Evolutionary conservation across 2,113 vertebrate genomes (phyloP).

Genomic region (Stomatorhinus ivindoensis): DNA sequence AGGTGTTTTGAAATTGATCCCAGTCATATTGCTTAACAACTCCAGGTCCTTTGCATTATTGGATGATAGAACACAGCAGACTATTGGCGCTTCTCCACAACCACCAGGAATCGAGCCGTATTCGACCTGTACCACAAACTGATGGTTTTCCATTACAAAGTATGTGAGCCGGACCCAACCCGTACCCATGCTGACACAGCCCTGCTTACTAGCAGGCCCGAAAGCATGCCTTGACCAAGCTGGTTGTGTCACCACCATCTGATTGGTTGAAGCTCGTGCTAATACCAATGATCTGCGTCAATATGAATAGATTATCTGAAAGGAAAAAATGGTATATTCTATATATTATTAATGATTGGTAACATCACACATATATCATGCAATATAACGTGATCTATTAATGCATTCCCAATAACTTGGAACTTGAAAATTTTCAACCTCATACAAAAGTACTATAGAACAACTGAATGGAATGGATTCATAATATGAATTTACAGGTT

Average conservation of each 20-base stretch:
- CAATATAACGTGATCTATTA: too few species aligned
- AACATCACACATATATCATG: background rate
- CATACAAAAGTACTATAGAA: too few species aligned
- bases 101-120: background rate
- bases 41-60: background rate
- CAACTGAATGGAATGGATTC: too few species aligned
- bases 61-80: background rate
- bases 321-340: background rate
- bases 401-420: too few species aligned
- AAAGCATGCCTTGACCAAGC: background rate
- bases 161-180: too few species aligned
- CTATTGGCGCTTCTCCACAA: background rate
- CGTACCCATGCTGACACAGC: background rate
- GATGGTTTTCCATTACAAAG: background rate
- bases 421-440: too few species aligned
- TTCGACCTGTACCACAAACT: background rate
- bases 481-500: too few species aligned
- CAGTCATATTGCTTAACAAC: background rate
- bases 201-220: background rate
- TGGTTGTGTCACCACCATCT: background rate
- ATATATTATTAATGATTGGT: background rate
- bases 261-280: background rate
- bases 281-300: background rate
- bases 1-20: background rate
- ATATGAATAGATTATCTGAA: background rate